Evolutionary conservation across 2,888 invertebrate genomes (phyloP), one percentile per base, ranked within the genome.

Genomic region (Ophion obscuratus): DNA sequence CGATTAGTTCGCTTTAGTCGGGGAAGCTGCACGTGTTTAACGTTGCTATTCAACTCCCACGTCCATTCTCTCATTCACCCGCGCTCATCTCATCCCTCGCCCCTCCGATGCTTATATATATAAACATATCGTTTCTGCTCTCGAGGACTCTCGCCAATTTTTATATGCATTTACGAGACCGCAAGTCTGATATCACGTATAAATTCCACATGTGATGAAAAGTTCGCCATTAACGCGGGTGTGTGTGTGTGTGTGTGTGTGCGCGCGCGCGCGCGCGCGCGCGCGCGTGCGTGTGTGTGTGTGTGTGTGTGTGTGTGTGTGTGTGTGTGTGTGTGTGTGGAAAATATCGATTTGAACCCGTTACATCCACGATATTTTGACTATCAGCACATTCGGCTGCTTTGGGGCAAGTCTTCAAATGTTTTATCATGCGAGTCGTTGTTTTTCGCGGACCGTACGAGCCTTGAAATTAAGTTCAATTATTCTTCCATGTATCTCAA

Each of bases 61-160:
- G 80, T 86, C 75, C 84, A 78, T 83, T 86, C 86, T 84, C 86
- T 80, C 85, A 85, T 82, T 86, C 81, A 82, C 87, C 66, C 83
- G 83, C 84, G 81, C 73, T 81, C 59, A 73, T 20, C n/a, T 53
- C 71, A 40, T 31, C 68, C 68, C n/a, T 14, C 59, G 20, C 31
- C 36, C 36, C 20, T 20, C n/a, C 64, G n/a, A 61, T 61, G 11
- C n/a, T 14, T 80, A 3, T 73, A 68, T 82, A 67, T 79, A 44
- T 47, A 59, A 66, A 73, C 20, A 40, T 40, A 40, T 24, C 53
- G 31, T 66, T 75, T 81, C 78, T 82, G 73, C 53, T 81, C 53
- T 81, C 64, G 59, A 53, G 71, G 66, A 40, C 85, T 73, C 67
- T 81, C 76, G 83, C 76, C 62, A 78, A 73, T 87, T 85, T 84